These are phyloP conservation scores for Abscondita cerata DNA, from an alignment of 2,888 invertebrate genomes.

Conservation along the genomic window DNA sequence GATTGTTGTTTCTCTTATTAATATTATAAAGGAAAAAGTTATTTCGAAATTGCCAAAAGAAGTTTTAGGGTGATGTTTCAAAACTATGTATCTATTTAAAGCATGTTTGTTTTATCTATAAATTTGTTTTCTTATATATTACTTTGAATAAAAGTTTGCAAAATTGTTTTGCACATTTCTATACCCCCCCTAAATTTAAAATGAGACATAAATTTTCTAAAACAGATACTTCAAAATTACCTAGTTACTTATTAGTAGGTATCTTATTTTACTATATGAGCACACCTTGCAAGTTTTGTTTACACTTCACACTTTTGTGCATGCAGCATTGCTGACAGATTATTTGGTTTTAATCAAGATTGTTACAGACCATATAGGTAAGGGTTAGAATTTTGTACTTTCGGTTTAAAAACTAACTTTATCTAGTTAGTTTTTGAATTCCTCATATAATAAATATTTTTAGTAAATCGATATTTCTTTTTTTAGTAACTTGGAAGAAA, in stretches of 20 bases:
- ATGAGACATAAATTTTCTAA: neutral
- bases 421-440: constrained; percentile 5
- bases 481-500: constrained; percentile 75
- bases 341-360: constrained; percentile 81
- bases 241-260: neutral
- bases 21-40: constrained; percentile 1
- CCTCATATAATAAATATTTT: neutral
- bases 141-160: constrained; percentile 25
- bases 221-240: neutral
- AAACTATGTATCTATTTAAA: constrained; percentile 10
- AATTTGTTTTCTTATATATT: constrained; percentile 21
- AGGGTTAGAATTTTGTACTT: constrained; percentile 40
- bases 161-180: constrained; percentile 24
- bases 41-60: neutral
- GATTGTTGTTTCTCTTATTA: neutral
- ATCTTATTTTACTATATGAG: neutral
- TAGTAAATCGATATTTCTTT: neutral
- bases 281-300: constrained; percentile 23
- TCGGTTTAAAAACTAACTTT: constrained; percentile 13
- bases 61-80: neutral
- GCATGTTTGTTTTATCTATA: constrained; percentile 20
- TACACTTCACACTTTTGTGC: constrained; percentile 30
- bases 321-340: constrained; percentile 81
- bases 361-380: constrained; percentile 75
- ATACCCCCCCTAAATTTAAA: constrained; percentile 12